These are phyloP conservation scores for Musca vetustissima DNA, from an alignment of 1,140 invertebrate genomes.

Conservation along the genomic window DNA sequence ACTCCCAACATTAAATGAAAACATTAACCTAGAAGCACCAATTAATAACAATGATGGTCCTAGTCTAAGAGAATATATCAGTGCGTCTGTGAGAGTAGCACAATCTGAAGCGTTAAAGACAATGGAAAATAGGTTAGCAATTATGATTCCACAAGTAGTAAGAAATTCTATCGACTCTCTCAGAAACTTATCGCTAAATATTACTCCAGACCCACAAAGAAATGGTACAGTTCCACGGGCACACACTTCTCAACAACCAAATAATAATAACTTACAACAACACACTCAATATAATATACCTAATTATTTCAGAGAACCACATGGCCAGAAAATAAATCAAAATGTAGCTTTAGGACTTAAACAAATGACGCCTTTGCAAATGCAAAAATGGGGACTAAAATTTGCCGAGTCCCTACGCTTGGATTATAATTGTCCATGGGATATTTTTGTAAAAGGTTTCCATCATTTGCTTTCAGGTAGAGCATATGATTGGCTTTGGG, in stretches of 20 bases:
- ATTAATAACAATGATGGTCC: neutral
- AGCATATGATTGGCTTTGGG: neutral
- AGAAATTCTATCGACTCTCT: no score
- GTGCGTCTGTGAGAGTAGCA: neutral
- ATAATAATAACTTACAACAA: neutral
- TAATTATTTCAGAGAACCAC: neutral
- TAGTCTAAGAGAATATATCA: neutral
- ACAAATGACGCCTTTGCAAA: neutral
- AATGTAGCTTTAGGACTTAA: neutral
- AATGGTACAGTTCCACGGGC: neutral
- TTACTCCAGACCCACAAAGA: neutral
- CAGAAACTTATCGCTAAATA: neutral
- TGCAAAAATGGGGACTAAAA: neutral
- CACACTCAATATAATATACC: neutral
- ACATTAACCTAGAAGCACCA: neutral
- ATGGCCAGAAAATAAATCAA: no score
- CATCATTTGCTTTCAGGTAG: neutral
- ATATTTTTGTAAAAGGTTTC: neutral
- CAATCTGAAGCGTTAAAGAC: no score
- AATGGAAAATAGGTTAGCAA: neutral
- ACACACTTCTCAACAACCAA: neutral
- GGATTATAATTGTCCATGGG: neutral
- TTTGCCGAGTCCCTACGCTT: neutral
- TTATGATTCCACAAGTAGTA: no score
- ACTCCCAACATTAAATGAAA: neutral